Evolutionary conservation across 2,113 vertebrate species (phyloP), one percentile per base, ranked within the genome.

Genomic region (Chinchilla lanigera): DNA sequence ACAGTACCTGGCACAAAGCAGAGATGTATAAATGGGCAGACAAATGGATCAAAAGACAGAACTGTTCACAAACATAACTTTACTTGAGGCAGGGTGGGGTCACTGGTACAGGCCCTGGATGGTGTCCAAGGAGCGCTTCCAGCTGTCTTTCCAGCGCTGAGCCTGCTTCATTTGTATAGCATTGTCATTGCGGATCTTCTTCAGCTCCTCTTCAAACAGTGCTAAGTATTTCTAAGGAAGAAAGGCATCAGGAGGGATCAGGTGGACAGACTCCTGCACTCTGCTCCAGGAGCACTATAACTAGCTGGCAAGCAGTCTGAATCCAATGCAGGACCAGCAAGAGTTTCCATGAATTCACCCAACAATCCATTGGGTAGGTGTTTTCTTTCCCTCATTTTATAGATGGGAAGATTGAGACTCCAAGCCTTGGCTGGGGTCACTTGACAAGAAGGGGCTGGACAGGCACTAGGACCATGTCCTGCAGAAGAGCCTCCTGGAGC

Each of bases 111-210:
- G 93, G 78, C 60, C 16, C 65, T 9, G 69, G 96, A 98, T 87
- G 77, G 94, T 96, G 16, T 11, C 0, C 24, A 97, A n/a, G 2
- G 98, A 97, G 1, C 20, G 67, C 5, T 86, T 86, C 98, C 98
- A 98, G 96, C 50, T 89, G n/a, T 97, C 92, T 84, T 90, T 98
- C 97, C 97, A 98, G 73, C 41, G 20, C 89, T 87, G 92, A 52
- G 97, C 97, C 9, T 86, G 93, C 56, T 81, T 84, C 44, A 20
- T 7, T 83, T 91, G 94, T 0, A 1, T 2, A 0, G 0, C 0
- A 12, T 0, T 17, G 33, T 97, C 28, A 0, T 85, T 35, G 58
- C 75, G 90, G 82, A 96, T 94, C 73, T 50, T 96, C 93, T 95
- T 97, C 88, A 95, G 4, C 83, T 97, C 90, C 80, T 93, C 86